Conservation (phyloP, 2,888 invertebrate species). For the Chydorus sphaericus region DNA sequence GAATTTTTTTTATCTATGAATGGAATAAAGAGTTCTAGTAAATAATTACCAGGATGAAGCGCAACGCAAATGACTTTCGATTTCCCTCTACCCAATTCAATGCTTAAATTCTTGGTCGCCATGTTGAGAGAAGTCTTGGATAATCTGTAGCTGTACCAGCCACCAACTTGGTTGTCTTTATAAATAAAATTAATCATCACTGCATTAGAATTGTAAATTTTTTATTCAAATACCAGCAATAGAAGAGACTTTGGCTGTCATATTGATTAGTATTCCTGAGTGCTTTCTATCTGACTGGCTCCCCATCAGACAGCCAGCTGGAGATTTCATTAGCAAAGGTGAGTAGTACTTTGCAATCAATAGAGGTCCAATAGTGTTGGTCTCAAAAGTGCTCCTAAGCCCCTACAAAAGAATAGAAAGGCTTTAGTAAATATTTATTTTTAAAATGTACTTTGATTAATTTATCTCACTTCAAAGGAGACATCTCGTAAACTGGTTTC, state of each 20-base stretch:
- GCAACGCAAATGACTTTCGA: constrained; percentile 18
- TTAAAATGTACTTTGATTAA: background rate
- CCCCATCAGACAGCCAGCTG: constrained; percentile 17
- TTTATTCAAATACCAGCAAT: constrained; percentile 15
- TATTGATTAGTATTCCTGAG: constrained; percentile 17
- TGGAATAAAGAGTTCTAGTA: background rate
- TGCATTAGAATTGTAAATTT: background rate
- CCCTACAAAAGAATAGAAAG: constrained; percentile 11
- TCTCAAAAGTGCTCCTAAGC: constrained; percentile 15
- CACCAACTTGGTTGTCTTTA: constrained; percentile 18
- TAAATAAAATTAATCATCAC: background rate
- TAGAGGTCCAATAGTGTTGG: constrained; percentile 18
- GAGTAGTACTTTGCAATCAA: constrained; percentile 19
- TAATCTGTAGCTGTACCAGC: constrained; percentile 20
- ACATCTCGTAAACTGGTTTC: constrained; percentile 19
- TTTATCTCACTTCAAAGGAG: background rate
- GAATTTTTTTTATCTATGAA: background rate
- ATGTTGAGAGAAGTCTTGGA: constrained; percentile 19
- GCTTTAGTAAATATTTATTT: background rate
- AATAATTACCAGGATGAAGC: constrained; percentile 17
- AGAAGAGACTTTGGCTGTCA: constrained; percentile 19
- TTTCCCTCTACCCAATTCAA: constrained; percentile 18
- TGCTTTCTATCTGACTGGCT: constrained; percentile 15
- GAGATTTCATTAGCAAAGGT: constrained; percentile 16
- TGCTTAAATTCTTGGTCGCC: constrained; percentile 18